Conservation (phyloP, 2,888 invertebrate genomes). For the Eucriotettix oculatus region DNA sequence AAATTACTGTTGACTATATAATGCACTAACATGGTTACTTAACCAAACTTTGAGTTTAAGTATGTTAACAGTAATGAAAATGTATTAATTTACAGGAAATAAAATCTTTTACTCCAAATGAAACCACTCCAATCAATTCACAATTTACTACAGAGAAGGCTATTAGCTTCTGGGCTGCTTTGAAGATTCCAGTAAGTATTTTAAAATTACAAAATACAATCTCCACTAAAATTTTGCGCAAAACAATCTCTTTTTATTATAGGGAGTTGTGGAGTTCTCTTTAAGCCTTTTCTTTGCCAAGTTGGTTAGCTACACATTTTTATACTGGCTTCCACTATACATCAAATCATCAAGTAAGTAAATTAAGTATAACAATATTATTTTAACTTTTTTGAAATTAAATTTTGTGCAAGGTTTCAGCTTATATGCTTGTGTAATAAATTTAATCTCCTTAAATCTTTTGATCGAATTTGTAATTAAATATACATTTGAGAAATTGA, state of each 20-base stretch:
- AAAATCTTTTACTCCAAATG: conserved; percentile 15
- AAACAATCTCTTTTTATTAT: conserved; percentile 14
- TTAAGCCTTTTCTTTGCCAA: conserved; percentile 90
- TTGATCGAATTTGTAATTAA: no score
- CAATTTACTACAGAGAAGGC: conserved; percentile 30
- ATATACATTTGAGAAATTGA: no score
- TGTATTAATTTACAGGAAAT: not conserved
- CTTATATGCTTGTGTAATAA: no score
- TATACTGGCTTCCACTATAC: conserved; percentile 90
- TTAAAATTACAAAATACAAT: not conserved
- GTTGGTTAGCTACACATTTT: conserved; percentile 89
- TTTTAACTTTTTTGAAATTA: not conserved
- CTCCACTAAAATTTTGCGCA: not conserved
- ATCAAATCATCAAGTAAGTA: conserved; percentile 70
- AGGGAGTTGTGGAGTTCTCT: conserved; percentile 85
- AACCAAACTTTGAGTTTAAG: no score
- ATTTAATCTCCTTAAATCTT: no score
- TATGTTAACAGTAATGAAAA: not conserved
- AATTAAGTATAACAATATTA: no score
- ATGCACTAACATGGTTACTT: no score
- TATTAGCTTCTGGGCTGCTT: conserved; percentile 59
- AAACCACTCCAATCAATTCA: conserved; percentile 24
- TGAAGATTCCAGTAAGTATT: conserved; percentile 52
- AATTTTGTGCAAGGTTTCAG: no score
- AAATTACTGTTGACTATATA: no score